Conservation (phyloP, 2,888 invertebrate genomes). For the Hypena proboscidalis region DNA sequence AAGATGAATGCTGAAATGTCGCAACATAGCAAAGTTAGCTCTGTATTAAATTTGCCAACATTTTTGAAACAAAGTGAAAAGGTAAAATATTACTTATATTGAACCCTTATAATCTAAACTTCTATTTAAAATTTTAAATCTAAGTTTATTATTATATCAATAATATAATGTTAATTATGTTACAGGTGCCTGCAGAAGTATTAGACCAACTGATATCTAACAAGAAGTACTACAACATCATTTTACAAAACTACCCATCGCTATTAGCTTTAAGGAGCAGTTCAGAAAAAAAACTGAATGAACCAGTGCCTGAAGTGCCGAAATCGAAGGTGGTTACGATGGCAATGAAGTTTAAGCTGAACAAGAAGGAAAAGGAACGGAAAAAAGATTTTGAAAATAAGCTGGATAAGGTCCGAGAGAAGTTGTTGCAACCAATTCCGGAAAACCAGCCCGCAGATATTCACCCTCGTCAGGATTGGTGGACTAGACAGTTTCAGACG, state of each 20-base stretch:
- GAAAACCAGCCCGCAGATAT: conserved; percentile 71
- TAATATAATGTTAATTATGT: conserved; percentile 10
- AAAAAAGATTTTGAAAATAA: conserved; percentile 76
- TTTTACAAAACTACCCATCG: conserved; percentile 90
- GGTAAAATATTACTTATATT: conserved; percentile 68
- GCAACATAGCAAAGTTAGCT: conserved; percentile 81
- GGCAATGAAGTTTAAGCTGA: conserved; percentile 86
- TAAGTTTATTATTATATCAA: background rate
- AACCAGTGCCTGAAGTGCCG: conserved; percentile 54
- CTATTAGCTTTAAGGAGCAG: conserved; percentile 86
- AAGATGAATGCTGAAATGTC: conserved; percentile 78
- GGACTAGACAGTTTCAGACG: conserved; percentile 81
- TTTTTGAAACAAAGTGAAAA: conserved; percentile 90
- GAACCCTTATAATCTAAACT: no score
- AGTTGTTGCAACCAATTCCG: conserved; percentile 75
- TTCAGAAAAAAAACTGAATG: conserved; percentile 87
- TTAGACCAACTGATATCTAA: conserved; percentile 87
- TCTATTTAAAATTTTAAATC: background rate
- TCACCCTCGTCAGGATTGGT: conserved; percentile 69
- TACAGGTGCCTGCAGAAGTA: conserved; percentile 89
- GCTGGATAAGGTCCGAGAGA: conserved; percentile 69
- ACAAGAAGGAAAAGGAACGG: conserved; percentile 53
- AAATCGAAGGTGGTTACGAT: conserved; percentile 85
- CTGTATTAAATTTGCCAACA: conserved; percentile 92
- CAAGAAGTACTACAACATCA: conserved; percentile 88